Conservation (phyloP, 2,797 vertebrate genomes). For the Pampus argenteus region DNA sequence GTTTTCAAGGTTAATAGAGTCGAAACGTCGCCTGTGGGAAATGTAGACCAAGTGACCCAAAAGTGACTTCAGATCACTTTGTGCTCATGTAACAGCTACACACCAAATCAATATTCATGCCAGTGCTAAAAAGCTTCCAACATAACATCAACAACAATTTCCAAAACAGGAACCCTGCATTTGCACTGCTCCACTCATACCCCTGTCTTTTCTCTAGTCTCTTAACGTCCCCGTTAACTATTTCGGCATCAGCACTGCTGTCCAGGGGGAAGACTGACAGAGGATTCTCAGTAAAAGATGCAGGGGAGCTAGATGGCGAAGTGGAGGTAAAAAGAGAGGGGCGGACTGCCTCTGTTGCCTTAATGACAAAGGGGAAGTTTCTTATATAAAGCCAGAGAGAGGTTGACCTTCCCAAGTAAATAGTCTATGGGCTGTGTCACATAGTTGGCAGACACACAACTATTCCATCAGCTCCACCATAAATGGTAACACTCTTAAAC, state of each 20-base stretch:
- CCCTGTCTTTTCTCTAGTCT: not conserved
- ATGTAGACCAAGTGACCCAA: constrained; percentile 33
- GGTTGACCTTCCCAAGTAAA: constrained; percentile 70
- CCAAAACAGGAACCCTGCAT: constrained; percentile 30
- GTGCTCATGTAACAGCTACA: constrained; percentile 32
- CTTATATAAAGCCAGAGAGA: constrained; percentile 57
- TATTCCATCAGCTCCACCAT: constrained; percentile 84
- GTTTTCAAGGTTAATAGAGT: constrained; percentile 58
- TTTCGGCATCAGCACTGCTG: not conserved
- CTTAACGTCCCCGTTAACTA: constrained; percentile 22
- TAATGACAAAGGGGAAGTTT: constrained; percentile 34
- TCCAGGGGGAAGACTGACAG: constrained; percentile 10
- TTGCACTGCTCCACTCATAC: constrained; percentile 26
- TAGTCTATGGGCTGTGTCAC: constrained; percentile 67
- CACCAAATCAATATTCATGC: constrained; percentile 57
- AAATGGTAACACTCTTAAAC: constrained; percentile 81
- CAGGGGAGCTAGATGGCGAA: not conserved
- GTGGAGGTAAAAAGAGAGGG: not conserved
- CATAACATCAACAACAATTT: constrained; percentile 20
- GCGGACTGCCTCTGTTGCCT: constrained; percentile 6
- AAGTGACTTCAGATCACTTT: constrained; percentile 53
- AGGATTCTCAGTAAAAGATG: constrained; percentile 12
- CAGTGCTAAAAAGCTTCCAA: constrained; percentile 43
- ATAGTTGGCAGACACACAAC: constrained; percentile 79
- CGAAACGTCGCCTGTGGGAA: constrained; percentile 15